Evolutionary conservation across 1,140 invertebrate genomes (phyloP).

Genomic region (Heliconius eleuchia): DNA sequence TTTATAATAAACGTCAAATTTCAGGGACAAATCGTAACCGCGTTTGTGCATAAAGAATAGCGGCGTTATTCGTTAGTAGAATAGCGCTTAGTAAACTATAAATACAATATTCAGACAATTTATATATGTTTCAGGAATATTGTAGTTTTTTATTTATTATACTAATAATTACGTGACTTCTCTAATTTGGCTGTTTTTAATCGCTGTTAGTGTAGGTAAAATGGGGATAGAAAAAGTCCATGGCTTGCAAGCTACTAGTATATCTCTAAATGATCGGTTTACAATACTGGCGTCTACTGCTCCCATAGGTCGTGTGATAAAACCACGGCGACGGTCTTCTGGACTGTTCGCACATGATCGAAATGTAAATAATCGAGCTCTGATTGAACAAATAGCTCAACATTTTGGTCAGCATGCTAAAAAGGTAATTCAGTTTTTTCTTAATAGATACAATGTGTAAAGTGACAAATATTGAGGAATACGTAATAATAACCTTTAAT

Average conservation of each 20-base stretch:
- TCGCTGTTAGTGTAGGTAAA: slow-evolving; percentile 37
- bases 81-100: background rate
- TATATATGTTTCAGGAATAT: background rate
- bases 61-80: background rate
- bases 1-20: slow-evolving; percentile 14
- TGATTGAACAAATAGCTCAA: slow-evolving; percentile 55
- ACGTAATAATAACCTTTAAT: no score
- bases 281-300: slow-evolving; percentile 49
- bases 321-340: slow-evolving; percentile 31
- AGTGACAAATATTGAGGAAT: background rate
- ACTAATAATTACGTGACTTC: background rate
- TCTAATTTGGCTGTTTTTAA: background rate
- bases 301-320: slow-evolving; percentile 38
- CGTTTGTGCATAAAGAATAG: slow-evolving; percentile 15
- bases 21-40: slow-evolving; percentile 16
- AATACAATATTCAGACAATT: background rate
- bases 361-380: slow-evolving; percentile 45
- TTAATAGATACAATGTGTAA: background rate
- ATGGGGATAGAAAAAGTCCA: slow-evolving; percentile 69
- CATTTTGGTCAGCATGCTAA: slow-evolving; percentile 54
- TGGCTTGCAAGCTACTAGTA: slow-evolving; percentile 59
- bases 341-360: slow-evolving; percentile 26
- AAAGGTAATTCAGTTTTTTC: slow-evolving; percentile 41
- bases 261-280: slow-evolving; percentile 63
- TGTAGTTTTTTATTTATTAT: background rate